Base-by-base conservation (phyloP, 2,888 invertebrate genomes). In the Netelia fuscicornis region DNA sequence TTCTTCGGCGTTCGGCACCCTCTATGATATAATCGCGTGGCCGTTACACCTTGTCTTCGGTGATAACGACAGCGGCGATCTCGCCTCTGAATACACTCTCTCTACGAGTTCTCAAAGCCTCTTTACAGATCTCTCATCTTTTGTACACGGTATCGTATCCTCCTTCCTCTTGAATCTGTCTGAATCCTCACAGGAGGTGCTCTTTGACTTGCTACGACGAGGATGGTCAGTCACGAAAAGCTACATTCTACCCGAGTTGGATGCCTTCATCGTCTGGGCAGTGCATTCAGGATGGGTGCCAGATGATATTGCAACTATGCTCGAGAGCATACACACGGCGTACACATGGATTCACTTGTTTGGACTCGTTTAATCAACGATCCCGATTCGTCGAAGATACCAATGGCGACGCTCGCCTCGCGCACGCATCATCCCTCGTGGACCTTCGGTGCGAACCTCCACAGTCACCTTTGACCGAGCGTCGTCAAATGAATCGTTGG, bases 311-410 rank as follows among this genome's bases (percentile, higher is more conserved):
- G 77, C 65, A 25, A 25, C 0, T 0, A 60, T 68, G 56, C 17
- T 88, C 10, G 77, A 42, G 2, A 44, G 75, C 0, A 1, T 86
- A 1, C 90, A 89, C 74, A 44, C 77, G 2, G 8, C 64, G 2
- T 90, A 90, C 68, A 37, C 25, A 8, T 42, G 88, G 64, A 64
- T 86, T n/a, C 86, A 86, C 62, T 5, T 79, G 8, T 70, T 89
- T 3, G 83, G 86, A 70, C 10, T 86, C 17, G 5, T 88, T 52
- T 83, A 67, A 84, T 17, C 37, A 64, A 30, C 48, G 9, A 42
- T 56, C 1, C 2, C 20, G 11, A 3, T 56, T 37, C 6, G 5
- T 6, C 37, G 5, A 37, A 37, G 37, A 37, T 37, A 37, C 1
- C 6, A 37, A 37, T 6, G 37, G 37, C 37, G 37, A 37, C 6